Percentiles rank a stretch among this genome's conserved stretches.
phyloP scores from a whole-genome alignment of 92 coral and sea anemone genomes.

The Anthopleura xanthogrammica region DNA sequence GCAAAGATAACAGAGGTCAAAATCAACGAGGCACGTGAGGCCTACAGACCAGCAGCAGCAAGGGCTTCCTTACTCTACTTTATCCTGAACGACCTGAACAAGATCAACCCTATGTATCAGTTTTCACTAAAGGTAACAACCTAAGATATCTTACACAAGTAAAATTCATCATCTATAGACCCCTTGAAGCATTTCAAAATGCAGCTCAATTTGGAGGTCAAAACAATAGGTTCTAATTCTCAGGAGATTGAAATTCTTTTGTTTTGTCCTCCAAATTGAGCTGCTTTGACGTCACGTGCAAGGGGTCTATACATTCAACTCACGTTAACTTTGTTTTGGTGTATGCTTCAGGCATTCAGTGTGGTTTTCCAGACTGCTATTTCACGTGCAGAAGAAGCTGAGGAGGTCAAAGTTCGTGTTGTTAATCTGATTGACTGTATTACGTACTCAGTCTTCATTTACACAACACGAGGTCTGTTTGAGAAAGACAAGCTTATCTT shows the following conservation, averaged over 20 bases:
- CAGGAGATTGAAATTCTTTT: no score
- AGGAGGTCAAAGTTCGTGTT: conserved; percentile 94
- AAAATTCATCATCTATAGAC: no score
- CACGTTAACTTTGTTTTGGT: background rate
- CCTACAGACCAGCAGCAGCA: conserved; percentile 97
- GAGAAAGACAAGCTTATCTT: conserved; percentile 97
- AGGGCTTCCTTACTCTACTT: conserved; percentile 89
- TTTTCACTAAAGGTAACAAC: conserved; percentile 90
- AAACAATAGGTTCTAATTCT: no score
- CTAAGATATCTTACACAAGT: no score
- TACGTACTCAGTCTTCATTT: conserved; percentile 93
- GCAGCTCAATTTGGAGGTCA: no score
- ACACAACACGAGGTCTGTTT: conserved; percentile 97
- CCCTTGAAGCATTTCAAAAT: no score
- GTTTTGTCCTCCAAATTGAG: no score
- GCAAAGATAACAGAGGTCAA: conserved; percentile 89
- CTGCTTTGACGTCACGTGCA: no score
- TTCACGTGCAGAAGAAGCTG: conserved; percentile 88
- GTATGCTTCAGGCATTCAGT: conserved; percentile 77
- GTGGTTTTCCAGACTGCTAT: conserved; percentile 98
- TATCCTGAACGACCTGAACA: conserved; percentile 94
- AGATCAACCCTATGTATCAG: conserved; percentile 98
- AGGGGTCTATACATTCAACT: background rate
- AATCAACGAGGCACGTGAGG: conserved; percentile 99
- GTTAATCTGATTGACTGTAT: conserved; percentile 92